Evolutionary conservation across 2,888 invertebrate species (phyloP).

Genomic region (Macrophya alboannulata): DNA sequence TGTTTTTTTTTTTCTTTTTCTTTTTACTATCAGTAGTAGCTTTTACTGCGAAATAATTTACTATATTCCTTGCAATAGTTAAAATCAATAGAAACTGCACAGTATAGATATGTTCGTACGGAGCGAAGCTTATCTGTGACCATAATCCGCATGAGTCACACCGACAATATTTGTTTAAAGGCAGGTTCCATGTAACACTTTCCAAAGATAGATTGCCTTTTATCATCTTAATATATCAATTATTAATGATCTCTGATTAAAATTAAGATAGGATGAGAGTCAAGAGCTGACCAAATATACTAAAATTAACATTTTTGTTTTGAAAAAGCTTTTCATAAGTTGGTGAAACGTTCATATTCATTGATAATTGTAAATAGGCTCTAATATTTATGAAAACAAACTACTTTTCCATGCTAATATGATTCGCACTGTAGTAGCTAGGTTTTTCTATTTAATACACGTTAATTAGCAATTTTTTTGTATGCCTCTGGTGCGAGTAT

Average conservation of each 20-base stretch:
- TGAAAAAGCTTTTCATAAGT: not conserved
- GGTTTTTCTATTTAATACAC: not conserved
- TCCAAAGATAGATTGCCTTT: not conserved
- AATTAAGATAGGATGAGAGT: not conserved
- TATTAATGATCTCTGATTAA: not conserved
- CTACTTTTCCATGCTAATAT: not conserved
- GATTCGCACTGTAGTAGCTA: not conserved
- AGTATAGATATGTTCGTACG: not conserved
- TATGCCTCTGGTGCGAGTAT: not conserved
- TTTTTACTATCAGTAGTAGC: conserved; percentile 17
- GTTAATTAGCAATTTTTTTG: conserved; percentile 1
- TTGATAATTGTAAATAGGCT: not conserved
- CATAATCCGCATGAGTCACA: conserved; percentile 25
- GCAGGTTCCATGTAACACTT: not conserved
- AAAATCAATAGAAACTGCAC: conserved; percentile 7
- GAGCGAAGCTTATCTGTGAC: conserved; percentile 2
- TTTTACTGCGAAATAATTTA: conserved; percentile 82
- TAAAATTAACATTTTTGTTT: not conserved
- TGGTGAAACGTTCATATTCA: not conserved
- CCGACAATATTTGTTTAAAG: conserved; percentile 26
- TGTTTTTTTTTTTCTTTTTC: not conserved
- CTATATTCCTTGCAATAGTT: conserved; percentile 78
- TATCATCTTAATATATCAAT: not conserved
- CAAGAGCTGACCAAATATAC: not conserved
- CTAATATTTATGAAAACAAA: not conserved